Evolutionary conservation across 2,888 invertebrate species (phyloP).

Genomic region (Gari tellinella): DNA sequence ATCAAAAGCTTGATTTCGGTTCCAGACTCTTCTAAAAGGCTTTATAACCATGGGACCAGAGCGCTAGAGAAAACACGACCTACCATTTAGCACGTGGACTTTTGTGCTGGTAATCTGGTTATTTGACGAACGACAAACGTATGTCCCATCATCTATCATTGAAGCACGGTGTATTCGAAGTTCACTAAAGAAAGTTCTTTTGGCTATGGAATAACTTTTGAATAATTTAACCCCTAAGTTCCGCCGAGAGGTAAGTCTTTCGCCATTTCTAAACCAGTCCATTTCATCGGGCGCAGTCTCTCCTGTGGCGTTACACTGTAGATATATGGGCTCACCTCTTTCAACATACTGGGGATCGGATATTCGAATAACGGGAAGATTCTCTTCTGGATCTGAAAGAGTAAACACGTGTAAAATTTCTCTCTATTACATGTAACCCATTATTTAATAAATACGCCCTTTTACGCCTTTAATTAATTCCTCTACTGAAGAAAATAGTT

Average conservation of each 20-base stretch:
- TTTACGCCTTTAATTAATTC: no score
- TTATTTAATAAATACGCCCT: no score
- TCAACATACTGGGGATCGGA: conserved; percentile 77
- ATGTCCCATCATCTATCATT: conserved; percentile 76
- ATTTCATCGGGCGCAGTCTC: conserved; percentile 79
- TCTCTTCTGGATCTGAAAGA: conserved; percentile 42
- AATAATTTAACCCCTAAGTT: conserved; percentile 74
- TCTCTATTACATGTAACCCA: no score
- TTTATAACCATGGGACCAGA: no score
- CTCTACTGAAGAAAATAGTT: no score
- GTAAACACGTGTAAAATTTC: no score
- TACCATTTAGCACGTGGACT: conserved; percentile 79
- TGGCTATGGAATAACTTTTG: conserved; percentile 76
- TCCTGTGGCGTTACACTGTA: conserved; percentile 80
- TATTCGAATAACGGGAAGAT: conserved; percentile 72
- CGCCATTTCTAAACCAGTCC: conserved; percentile 80
- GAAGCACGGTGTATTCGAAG: conserved; percentile 73
- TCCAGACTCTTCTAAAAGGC: no score
- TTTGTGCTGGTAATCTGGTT: conserved; percentile 74
- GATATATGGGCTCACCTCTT: conserved; percentile 70
- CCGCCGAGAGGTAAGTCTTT: conserved; percentile 70
- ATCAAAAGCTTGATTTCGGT: no score
- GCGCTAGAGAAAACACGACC: no score
- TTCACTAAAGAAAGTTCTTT: conserved; percentile 74
- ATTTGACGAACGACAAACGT: conserved; percentile 77